Conservation (phyloP, 1,140 invertebrate species). For the Trypoxylus dichotomus region DNA sequence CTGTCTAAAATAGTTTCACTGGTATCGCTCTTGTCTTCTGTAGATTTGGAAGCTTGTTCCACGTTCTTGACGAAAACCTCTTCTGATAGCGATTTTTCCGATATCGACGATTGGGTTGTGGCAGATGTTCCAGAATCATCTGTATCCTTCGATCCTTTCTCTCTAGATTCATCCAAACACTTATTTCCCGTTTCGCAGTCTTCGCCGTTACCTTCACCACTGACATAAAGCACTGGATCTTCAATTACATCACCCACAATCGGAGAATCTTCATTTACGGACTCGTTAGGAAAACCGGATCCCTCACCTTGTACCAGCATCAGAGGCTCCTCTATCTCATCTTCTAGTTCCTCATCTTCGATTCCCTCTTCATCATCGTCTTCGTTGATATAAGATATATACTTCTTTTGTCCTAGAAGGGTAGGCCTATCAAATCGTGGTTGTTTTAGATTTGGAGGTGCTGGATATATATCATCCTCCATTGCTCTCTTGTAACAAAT, state of each 20-base stretch:
- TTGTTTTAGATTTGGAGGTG: conserved; percentile 35
- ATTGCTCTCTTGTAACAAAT: conserved; percentile 49
- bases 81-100: not conserved
- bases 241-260: conserved; percentile 66
- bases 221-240: conserved; percentile 71
- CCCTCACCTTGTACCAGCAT: conserved; percentile 75
- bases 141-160: conserved; percentile 5
- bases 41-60: not conserved
- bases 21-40: not conserved
- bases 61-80: not conserved
- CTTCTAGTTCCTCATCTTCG: conserved; percentile 64
- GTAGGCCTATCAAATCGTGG: conserved; percentile 37
- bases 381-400: conserved; percentile 35
- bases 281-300: conserved; percentile 55
- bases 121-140: not conserved
- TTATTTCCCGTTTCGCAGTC: conserved; percentile 27
- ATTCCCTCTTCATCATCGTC: conserved; percentile 50
- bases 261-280: conserved; percentile 44
- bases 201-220: conserved; percentile 63
- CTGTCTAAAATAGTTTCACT: conserved; percentile 16
- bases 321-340: conserved; percentile 67
- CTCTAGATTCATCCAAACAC: not conserved
- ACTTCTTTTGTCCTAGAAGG: conserved; percentile 35
- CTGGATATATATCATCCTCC: conserved; percentile 47
- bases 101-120: not conserved